A percentile compares a stretch with the other conserved stretches of the same genome.
Conservation (phyloP, 2,113 vertebrate species). For the Corapipo altera region DNA sequence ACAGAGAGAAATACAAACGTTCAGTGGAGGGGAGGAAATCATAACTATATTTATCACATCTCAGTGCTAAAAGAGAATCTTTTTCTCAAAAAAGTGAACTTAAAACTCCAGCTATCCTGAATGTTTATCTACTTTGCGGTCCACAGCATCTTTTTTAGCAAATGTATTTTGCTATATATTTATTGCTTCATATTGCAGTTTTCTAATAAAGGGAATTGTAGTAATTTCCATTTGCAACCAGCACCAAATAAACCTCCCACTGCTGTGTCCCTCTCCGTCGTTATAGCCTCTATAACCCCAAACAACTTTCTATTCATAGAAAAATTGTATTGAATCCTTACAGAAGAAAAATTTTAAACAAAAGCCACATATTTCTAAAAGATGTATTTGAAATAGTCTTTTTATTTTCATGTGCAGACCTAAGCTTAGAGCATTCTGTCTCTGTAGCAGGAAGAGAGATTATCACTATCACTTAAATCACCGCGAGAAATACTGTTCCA, state of each 20-base stretch:
- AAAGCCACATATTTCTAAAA: not conserved
- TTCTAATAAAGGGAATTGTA: not conserved
- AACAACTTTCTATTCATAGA: not conserved
- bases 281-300: not conserved
- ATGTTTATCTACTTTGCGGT: slow-evolving; percentile 30
- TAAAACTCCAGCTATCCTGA: not conserved
- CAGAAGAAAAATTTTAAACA: not conserved
- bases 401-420: not conserved
- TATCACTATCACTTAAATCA: not conserved
- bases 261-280: not conserved
- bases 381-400: not conserved
- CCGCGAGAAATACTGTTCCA: not conserved
- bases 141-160: not conserved
- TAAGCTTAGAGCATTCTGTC: not conserved
- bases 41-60: not conserved
- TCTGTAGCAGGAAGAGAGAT: not conserved
- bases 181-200: slow-evolving; percentile 1
- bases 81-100: not conserved
- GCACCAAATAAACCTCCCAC: not conserved
- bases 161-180: slow-evolving; percentile 2
- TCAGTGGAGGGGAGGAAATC: not conserved
- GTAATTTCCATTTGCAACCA: slow-evolving; percentile 11
- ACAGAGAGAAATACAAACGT: not conserved
- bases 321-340: not conserved
- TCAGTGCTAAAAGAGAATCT: not conserved